Conservation (phyloP, 1,140 invertebrate genomes). For the Mactra quadrangularis region DNA sequence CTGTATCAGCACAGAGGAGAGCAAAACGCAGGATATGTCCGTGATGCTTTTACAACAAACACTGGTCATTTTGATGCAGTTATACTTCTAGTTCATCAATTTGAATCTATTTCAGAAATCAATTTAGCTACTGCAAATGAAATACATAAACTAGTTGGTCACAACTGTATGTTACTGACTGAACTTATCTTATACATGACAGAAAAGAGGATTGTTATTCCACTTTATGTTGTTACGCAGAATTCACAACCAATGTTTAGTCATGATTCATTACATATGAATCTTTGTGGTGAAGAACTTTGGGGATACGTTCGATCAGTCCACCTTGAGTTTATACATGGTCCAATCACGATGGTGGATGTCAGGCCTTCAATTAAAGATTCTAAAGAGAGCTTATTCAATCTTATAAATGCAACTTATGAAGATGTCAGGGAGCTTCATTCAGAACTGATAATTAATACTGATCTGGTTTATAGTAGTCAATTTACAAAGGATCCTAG, state of each 20-base stretch:
- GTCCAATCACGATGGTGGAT: slow-evolving; percentile 24
- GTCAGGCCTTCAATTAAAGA: slow-evolving; percentile 15
- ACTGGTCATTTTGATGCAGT: background rate
- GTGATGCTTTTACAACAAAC: background rate
- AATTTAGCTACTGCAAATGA: background rate
- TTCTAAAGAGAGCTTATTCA: slow-evolving; percentile 3
- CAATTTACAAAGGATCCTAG: slow-evolving; percentile 25
- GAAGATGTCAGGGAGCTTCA: background rate
- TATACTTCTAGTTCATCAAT: background rate
- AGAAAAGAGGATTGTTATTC: background rate
- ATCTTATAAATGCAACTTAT: slow-evolving; percentile 4
- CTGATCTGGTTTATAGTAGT: background rate
- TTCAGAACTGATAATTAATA: slow-evolving; percentile 4
- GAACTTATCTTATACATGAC: slow-evolving; percentile 1
- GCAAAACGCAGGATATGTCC: background rate
- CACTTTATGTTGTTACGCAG: slow-evolving; percentile 27
- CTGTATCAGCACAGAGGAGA: background rate
- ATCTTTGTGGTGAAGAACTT: slow-evolving; percentile 19
- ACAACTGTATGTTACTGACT: slow-evolving; percentile 14
- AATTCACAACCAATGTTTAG: slow-evolving; percentile 27
- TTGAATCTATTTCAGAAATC: background rate
- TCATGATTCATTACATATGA: background rate
- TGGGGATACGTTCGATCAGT: slow-evolving; percentile 47
- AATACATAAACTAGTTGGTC: background rate
- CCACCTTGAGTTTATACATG: slow-evolving; percentile 21